Evolutionary conservation across 2,113 vertebrate genomes (phyloP), one percentile per base, ranked within the genome.

Genomic region (Strigops habroptila): DNA sequence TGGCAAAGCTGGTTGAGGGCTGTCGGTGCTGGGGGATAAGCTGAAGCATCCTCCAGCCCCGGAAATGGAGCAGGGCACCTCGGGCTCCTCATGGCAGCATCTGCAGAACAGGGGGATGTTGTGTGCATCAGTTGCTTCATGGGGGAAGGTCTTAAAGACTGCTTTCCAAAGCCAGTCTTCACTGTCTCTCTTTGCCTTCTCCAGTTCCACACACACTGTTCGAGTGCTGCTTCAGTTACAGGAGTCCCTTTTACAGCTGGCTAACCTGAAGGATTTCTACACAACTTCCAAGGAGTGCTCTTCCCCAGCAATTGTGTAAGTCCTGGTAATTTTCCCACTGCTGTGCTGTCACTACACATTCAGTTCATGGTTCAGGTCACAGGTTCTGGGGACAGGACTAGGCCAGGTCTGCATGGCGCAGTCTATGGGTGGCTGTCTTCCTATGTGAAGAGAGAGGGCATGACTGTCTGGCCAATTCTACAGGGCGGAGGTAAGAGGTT

Each of bases 201-300:
- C 18, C 79, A 95, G 96, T 4, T 23, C 28, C 14, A 10, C 27
- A 67, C 14, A 0, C 24, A 18, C 91, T 43, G 0, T 1, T 3
- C 0, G 82, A 95, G 71, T 94, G 94, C 79, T 95, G 96, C 88
- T 94, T 78, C 5, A 1, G 0, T 1, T 63, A 49, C 3, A 0
- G 2, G 57, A 25, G 14, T 1, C 1, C 3, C 1, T 4, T 4
- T 3, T 91, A 12, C 41, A n/a, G 6, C 17, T 37, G 22, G 0
- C 6, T 2, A 24, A 6, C 11, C 85, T 96, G 62, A 6, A 30
- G 65, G 1, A 0, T 2, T 93, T 11, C 92, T 84, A 78, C n/a
- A 3, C 1, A 4, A 79, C 85, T 25, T 3, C 78, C 70, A 53
- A 2, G 5, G 88, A 88, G 2, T 95, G 93, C 1, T 89, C 11